phyloP scores from a whole-genome alignment of 2,797 vertebrate species.

The Cichlasoma orientale region DNA sequence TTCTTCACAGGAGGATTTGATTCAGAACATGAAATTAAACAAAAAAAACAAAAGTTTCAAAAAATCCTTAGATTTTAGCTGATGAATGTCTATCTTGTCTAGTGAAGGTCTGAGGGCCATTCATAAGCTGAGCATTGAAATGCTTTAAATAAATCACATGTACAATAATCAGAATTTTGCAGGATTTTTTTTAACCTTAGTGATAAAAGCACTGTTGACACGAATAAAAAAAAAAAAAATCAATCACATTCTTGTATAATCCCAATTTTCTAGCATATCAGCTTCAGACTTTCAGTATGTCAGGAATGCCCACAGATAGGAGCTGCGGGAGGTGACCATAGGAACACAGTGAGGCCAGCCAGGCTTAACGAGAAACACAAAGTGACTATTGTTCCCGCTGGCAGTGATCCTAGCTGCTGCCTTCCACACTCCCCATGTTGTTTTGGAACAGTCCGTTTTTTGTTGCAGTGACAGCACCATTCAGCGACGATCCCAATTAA shows the following conservation, averaged over 20 bases:
- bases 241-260: slow-evolving; percentile 1
- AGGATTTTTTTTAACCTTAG: background rate
- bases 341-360: slow-evolving; percentile 53
- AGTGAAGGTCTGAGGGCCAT: background rate
- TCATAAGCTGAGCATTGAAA: background rate
- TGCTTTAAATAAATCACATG: background rate
- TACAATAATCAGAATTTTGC: background rate
- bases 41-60: background rate
- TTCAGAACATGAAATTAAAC: background rate
- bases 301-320: slow-evolving; percentile 69
- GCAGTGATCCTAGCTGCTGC: slow-evolving; percentile 56
- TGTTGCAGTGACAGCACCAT: slow-evolving; percentile 37
- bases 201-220: background rate
- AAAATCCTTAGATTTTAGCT: background rate
- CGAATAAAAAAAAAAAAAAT: background rate
- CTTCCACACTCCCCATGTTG: slow-evolving; percentile 49
- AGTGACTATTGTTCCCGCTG: slow-evolving; percentile 71
- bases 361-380: slow-evolving; percentile 61
- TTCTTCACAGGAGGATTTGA: background rate
- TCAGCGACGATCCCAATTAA: slow-evolving; percentile 41
- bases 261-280: slow-evolving; percentile 21
- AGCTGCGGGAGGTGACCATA: slow-evolving; percentile 60
- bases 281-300: slow-evolving; percentile 55
- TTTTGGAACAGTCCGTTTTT: slow-evolving; percentile 60
- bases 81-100: background rate